Base-by-base conservation (phyloP, 2,888 invertebrate species). In the Macaria liturata region DNA sequence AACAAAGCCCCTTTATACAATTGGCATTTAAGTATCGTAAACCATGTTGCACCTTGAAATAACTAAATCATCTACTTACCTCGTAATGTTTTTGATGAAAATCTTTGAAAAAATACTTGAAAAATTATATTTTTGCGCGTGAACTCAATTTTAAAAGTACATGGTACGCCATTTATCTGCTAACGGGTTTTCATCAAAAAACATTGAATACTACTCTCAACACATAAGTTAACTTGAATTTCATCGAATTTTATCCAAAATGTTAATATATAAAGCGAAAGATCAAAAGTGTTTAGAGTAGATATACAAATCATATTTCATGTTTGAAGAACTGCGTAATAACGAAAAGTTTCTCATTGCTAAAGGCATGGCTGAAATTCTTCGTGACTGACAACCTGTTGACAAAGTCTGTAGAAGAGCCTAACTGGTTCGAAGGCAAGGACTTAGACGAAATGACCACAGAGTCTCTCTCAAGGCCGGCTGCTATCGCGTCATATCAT, bases 341-440 rank as follows among this genome's bases (percentile, higher is more conserved):
- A 72, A 70, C 77, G 59, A 49, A 62, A 57, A 75, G 80, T 84
- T 86, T 90, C 75, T 86, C 80, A 75, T 88, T 87, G 82, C 86
- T 85, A 79, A 91, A 92, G 92, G 92, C 92, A 75, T 92, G 92
- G 92, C 92, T 91, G 91, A 92, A 92, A 83, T 91, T 92, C 92
- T 92, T 85, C 92, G 88, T 91, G 79, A 92, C 92, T 80, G 92
- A 92, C 80, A 83, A 86, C 75, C 86, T 84, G 78, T 84, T 91
- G 80, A 84, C 86, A 83, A 88, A 92, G 78, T 85, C 85, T 76
- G 76, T 89, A 73, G 87, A 89, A 78, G 91, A 89, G 81, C 88
- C 91, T 72, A 80, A 84, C 72, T 90, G 92, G 91, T 90, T 90
- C 76, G 78, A 83, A 69, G 86, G 80, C 68, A 86, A 85, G 69